phyloP scores from a whole-genome alignment of 1,140 invertebrate genomes.

The Trachymyrmex septentrionalis region DNA sequence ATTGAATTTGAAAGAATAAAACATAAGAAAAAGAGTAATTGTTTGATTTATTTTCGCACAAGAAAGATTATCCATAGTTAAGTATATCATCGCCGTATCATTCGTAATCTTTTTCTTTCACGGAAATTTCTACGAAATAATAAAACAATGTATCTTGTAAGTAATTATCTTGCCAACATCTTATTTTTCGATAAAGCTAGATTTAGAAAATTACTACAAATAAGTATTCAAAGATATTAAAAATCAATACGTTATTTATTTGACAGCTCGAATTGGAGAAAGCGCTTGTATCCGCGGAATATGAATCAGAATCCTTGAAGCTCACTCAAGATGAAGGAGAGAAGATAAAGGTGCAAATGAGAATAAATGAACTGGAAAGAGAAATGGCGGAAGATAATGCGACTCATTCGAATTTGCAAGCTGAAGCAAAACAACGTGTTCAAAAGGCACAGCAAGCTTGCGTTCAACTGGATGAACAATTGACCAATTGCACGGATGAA shows the following conservation, averaged over 20 bases:
- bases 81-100: not conserved
- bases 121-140: not conserved
- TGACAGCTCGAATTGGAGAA: conserved; percentile 93
- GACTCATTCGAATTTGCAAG: conserved; percentile 84
- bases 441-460: conserved; percentile 85
- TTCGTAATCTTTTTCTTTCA: not conserved
- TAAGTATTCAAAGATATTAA: not conserved
- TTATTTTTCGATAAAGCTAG: conserved; percentile 4
- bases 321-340: conserved; percentile 90
- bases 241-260: conserved; percentile 61
- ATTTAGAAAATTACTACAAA: not conserved
- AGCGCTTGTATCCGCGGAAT: conserved; percentile 93
- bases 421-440: conserved; percentile 83
- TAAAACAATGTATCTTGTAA: not conserved
- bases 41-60: not conserved
- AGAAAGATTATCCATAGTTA: not conserved
- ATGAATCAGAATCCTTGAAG: conserved; percentile 91
- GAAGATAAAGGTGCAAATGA: conserved; percentile 89
- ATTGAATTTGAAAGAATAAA: not conserved
- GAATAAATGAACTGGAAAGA: conserved; percentile 87
- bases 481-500: conserved; percentile 76
- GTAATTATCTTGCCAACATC: not conserved
- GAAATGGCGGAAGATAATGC: conserved; percentile 86
- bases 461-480: conserved; percentile 80
- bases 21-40: not conserved